Conservation (phyloP, 2,888 invertebrate genomes). For the Galeopsomyia nigrocyanea region DNA sequence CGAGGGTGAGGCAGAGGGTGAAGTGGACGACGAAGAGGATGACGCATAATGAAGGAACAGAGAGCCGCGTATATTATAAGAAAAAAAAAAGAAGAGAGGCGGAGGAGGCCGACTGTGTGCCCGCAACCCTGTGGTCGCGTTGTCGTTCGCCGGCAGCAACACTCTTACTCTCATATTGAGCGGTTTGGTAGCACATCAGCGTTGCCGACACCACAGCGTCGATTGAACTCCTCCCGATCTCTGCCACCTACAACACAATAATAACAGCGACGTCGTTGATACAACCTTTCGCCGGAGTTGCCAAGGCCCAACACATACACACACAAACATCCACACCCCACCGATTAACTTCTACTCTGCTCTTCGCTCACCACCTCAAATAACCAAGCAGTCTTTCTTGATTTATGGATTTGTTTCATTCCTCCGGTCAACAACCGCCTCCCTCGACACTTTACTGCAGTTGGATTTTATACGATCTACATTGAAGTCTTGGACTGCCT, state of each 20-base stretch:
- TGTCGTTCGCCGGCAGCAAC: conserved; percentile 48
- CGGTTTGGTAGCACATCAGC: conserved; percentile 60
- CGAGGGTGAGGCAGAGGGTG: conserved; percentile 61
- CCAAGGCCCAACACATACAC: conserved; percentile 60
- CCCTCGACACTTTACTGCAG: background rate
- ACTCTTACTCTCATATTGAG: conserved; percentile 68
- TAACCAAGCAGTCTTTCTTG: background rate
- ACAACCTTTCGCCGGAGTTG: conserved; percentile 65
- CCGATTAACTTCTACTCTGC: background rate
- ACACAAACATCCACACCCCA: background rate
- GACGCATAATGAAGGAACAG: conserved; percentile 67
- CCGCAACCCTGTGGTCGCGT: conserved; percentile 45
- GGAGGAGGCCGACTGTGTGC: conserved; percentile 58
- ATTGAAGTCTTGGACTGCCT: conserved; percentile 60
- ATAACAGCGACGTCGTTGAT: conserved; percentile 53
- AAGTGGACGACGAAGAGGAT: conserved; percentile 64
- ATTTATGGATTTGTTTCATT: background rate
- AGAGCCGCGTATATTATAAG: conserved; percentile 62
- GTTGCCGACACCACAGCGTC: conserved; percentile 63
- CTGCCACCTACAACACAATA: conserved; percentile 47
- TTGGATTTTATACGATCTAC: background rate
- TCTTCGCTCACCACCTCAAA: background rate
- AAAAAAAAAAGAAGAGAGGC: conserved; percentile 57
- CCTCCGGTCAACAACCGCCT: background rate
- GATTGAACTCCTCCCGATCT: conserved; percentile 62